phyloP scores from a whole-genome alignment of 2,113 vertebrate genomes.

The Leucosticte australis region DNA sequence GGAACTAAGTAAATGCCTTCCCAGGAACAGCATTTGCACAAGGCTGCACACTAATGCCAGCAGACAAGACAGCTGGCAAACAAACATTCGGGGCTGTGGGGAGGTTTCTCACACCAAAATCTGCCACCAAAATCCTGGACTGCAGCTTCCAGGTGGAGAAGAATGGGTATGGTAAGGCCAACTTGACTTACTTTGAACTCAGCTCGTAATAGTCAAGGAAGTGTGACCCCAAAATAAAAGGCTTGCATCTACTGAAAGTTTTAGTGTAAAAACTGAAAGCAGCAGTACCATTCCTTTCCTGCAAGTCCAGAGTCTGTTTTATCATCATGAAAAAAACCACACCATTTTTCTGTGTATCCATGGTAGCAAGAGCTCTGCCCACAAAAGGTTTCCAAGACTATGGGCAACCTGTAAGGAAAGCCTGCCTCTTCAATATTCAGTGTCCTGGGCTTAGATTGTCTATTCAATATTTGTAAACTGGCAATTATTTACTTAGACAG shows the following conservation, averaged over 20 bases:
- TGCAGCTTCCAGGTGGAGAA: not conserved
- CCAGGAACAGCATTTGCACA: not conserved
- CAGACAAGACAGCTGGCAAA: not conserved
- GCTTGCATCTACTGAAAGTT: not conserved
- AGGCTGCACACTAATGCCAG: not conserved
- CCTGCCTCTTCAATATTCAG: not conserved
- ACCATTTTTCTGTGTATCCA: not conserved
- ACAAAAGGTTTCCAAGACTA: not conserved
- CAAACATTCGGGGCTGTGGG: not conserved
- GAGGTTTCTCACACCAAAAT: not conserved
- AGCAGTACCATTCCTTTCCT: not conserved
- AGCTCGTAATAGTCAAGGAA: not conserved
- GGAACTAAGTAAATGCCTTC: not conserved
- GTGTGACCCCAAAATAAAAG: not conserved
- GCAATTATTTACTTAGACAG: not conserved
- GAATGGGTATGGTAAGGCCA: not conserved
- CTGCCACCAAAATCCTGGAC: not conserved
- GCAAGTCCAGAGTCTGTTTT: not conserved
- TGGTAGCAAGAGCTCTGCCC: not conserved
- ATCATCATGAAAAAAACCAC: fast-evolving
- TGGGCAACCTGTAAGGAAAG: not conserved
- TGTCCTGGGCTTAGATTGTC: not conserved
- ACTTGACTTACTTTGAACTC: not conserved
- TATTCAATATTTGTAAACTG: not conserved
- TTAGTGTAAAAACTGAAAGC: not conserved